A percentile compares a stretch with the other conserved stretches of the same genome.
phyloP scores from a whole-genome alignment of 2,888 invertebrate species.

The Eugnorisma glareosa region DNA sequence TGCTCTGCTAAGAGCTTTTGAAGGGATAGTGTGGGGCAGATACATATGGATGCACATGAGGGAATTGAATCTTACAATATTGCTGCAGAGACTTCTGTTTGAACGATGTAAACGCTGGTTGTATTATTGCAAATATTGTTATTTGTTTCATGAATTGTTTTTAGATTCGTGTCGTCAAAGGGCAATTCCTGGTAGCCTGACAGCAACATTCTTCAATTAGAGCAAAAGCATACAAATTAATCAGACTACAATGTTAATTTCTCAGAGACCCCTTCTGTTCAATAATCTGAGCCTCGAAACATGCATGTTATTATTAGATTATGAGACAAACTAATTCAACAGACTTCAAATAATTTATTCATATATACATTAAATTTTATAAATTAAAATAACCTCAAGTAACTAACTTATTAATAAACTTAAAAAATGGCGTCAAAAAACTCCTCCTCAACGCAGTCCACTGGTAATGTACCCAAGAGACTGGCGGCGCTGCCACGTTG shows the following conservation, averaged over 20 bases:
- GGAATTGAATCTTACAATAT: not conserved
- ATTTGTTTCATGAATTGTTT: not conserved
- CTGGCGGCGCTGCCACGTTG: no score
- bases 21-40: not conserved
- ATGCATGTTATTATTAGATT: not conserved
- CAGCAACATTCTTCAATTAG: not conserved
- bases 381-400: no score
- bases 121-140: no score
- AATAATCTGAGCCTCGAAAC: not conserved
- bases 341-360: no score
- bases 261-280: not conserved
- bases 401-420: no score
- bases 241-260: not conserved
- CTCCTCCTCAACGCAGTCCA: no score
- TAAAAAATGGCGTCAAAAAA: no score
- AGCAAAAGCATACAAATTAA: not conserved
- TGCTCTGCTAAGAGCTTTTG: constrained; percentile 33
- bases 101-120: no score
- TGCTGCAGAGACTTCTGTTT: no score
- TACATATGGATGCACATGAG: not conserved
- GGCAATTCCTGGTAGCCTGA: not conserved
- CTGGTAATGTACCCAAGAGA: no score
- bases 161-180: not conserved
- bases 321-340: no score
- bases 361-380: no score